These are phyloP conservation scores for Campaea margaritaria DNA, from an alignment of 2,888 invertebrate species.

Conservation along the genomic window DNA sequence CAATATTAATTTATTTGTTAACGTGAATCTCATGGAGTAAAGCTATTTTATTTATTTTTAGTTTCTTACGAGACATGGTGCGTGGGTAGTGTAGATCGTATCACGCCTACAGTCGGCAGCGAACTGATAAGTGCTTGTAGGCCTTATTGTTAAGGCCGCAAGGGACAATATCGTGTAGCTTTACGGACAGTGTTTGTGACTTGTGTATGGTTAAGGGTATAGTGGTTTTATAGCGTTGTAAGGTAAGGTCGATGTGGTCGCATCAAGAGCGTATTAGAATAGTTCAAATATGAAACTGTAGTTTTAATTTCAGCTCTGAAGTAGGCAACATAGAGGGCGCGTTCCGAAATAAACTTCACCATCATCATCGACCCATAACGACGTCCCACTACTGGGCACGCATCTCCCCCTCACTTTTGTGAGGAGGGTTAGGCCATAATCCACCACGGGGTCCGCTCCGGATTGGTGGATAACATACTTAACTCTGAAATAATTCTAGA, in stretches of 20 bases:
- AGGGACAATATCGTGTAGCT: conserved; percentile 43
- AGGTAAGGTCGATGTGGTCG: conserved; percentile 5
- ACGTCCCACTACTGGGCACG: too few relatives aligned
- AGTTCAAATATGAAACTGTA: too few relatives aligned
- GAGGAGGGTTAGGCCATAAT: too few relatives aligned
- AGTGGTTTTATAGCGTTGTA: conserved; percentile 36
- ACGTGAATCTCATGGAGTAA: conserved; percentile 17
- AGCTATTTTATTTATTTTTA: conserved; percentile 32
- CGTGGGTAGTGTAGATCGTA: conserved; percentile 50
- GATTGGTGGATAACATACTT: too few relatives aligned
- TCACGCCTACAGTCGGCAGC: conserved; percentile 46
- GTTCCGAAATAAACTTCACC: too few relatives aligned
- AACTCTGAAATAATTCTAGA: too few relatives aligned
- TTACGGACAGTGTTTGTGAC: conserved; percentile 30
- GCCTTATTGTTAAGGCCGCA: conserved; percentile 45
- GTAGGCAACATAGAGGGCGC: too few relatives aligned
- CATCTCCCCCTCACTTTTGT: too few relatives aligned
- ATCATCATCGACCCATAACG: too few relatives aligned
- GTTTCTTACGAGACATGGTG: conserved; percentile 52
- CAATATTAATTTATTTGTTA: background rate
- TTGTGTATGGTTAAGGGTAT: conserved; percentile 14
- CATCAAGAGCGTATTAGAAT: background rate
- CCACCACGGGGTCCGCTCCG: too few relatives aligned
- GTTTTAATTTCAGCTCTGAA: too few relatives aligned
- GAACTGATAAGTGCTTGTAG: conserved; percentile 52